phyloP scores from a whole-genome alignment of 1,140 invertebrate species.

The Atopsyche davidsoni region DNA sequence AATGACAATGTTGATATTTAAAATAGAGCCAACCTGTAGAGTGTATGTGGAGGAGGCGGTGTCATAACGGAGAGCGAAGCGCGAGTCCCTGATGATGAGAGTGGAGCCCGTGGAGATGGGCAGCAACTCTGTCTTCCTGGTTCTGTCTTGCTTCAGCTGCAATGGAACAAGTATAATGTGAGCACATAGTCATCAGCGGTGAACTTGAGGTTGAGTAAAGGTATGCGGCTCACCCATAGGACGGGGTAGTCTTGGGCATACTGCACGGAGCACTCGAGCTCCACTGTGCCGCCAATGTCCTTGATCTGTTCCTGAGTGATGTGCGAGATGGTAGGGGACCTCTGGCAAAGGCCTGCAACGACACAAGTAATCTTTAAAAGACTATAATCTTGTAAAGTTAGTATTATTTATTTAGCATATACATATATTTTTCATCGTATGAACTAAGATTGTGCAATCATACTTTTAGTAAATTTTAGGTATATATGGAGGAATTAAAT shows the following conservation, averaged over 20 bases:
- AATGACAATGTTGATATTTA: too few relatives aligned
- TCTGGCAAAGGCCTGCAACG: constrained; percentile 50
- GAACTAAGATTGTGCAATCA: too few relatives aligned
- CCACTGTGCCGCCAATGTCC: constrained; percentile 83
- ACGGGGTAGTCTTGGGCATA: constrained; percentile 81
- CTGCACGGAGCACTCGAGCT: constrained; percentile 83
- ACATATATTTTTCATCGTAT: too few relatives aligned
- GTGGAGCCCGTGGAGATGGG: constrained; percentile 73
- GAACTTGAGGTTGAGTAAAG: too few relatives aligned
- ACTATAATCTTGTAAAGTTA: too few relatives aligned
- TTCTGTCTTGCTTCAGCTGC: constrained; percentile 50
- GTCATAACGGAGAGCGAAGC: constrained; percentile 80
- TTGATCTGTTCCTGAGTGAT: constrained; percentile 88
- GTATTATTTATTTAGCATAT: too few relatives aligned
- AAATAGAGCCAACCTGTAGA: constrained; percentile 57
- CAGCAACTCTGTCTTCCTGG: constrained; percentile 51
- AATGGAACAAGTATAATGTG: too few relatives aligned
- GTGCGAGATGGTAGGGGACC: constrained; percentile 85
- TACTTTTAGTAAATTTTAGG: too few relatives aligned
- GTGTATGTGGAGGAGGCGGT: constrained; percentile 71
- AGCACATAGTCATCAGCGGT: too few relatives aligned
- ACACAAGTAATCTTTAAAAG: too few relatives aligned
- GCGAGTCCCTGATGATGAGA: constrained; percentile 78
- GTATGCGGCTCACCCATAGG: constrained; percentile 82
- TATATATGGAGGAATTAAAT: too few relatives aligned